Base-by-base conservation (phyloP, 1,140 invertebrate species). In the Microplitis mediator region DNA sequence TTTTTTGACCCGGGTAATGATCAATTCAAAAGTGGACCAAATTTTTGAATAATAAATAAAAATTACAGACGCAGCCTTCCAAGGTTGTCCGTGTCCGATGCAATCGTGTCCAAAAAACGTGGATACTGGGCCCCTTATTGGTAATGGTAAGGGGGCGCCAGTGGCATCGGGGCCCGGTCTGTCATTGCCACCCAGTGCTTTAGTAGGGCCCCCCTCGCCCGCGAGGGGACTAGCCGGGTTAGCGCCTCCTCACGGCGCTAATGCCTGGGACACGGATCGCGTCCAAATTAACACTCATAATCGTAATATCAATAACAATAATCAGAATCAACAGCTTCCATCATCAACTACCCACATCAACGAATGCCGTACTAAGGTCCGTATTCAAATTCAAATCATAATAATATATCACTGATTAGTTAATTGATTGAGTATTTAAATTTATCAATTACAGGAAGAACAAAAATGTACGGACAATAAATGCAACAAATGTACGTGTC, bases 81-180 rank as follows among this genome's bases (percentile, higher is more conserved):
- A 92, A 81, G 89, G 90, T 88, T 95, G 93, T 88, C 93, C 93
- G 79, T 95, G 94, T 90, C 94, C 93, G 88, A 91, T 94, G 90
- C 93, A 94, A 89, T 91, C 93, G 89, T 95, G 93, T 95, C 93
- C 94, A 96, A 96, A 95, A 96, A 96, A 96, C 94, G 94, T 93
- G 92, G 93, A 92, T 95, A 95, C 94, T 95, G 94, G 94, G 91
- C 94, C 94, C 93, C 94, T 94, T 95, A 95, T 94, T 95, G 94
- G 94, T 94, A 92, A 91, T 87, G 86, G 86, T 87, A 87, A 87
- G 86, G 86, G 89, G 89, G 88, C 90, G 90, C 91, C 91, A 91
- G 90, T 91, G 86, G 89, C 91, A 88, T 88, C 88, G 82, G 89
- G 89, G 76, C 86, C 88, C 76, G 89, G 90, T 86, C 89, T 89